Evolutionary conservation across 2,113 vertebrate genomes (phyloP).

Genomic region (Aegithalos caudatus): DNA sequence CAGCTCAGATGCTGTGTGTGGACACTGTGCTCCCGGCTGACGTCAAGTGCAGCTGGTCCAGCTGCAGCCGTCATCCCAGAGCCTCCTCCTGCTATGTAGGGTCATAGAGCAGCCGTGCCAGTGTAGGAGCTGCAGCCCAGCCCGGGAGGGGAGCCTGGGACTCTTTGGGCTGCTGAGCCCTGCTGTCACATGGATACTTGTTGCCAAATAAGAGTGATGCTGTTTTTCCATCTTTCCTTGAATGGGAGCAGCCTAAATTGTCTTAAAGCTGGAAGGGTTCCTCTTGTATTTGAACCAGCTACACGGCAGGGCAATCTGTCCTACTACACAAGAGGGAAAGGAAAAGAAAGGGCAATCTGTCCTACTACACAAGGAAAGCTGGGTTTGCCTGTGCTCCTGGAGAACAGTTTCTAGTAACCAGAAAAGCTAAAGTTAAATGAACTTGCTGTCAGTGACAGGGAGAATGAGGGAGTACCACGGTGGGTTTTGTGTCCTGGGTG

Average conservation of each 20-base stretch:
- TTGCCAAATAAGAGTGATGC: neutral
- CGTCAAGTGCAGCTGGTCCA: constrained; percentile 9
- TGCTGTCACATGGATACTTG: neutral
- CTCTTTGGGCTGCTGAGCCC: neutral
- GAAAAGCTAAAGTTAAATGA: neutral
- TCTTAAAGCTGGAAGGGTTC: neutral
- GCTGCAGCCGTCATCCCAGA: neutral
- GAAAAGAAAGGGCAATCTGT: no score
- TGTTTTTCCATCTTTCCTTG: constrained; percentile 23
- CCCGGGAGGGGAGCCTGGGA: neutral
- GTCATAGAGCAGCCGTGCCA: neutral
- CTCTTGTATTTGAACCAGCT: neutral
- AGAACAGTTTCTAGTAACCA: neutral
- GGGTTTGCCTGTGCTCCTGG: neutral
- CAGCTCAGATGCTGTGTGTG: neutral
- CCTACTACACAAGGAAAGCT: fast-evolving
- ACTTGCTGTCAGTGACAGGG: neutral
- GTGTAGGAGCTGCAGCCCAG: neutral
- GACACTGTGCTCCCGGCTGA: neutral
- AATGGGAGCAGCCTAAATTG: neutral
- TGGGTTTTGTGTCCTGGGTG: neutral
- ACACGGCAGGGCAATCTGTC: fast-evolving
- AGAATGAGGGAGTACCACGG: neutral
- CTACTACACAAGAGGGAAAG: fast-evolving
- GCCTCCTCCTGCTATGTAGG: constrained; percentile 20